Percentiles rank a stretch among this genome's conserved stretches.
Evolutionary conservation across 1,140 invertebrate genomes (phyloP).

Genomic region (Coenobita brevimanus): DNA sequence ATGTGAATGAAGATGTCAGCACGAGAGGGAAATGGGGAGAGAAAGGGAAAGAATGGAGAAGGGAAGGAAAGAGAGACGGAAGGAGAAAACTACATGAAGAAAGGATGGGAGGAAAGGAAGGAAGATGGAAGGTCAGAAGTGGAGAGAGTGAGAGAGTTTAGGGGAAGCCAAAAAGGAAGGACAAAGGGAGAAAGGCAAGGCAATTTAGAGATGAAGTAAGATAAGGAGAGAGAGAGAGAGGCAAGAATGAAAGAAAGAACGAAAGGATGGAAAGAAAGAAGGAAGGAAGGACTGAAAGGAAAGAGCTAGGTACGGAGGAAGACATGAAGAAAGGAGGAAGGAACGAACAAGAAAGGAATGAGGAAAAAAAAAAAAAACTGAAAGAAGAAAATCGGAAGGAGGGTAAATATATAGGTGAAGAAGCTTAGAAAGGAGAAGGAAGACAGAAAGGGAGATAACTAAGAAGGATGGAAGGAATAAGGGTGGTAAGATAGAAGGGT

Average conservation of each 20-base stretch:
- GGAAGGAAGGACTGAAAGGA: not conserved
- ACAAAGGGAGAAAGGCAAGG: not conserved
- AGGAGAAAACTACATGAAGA: not conserved
- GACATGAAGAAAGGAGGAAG: not conserved
- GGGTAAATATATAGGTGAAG: no score
- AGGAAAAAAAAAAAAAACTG: no score
- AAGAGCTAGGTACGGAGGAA: not conserved
- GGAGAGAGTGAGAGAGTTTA: not conserved
- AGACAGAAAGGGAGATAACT: not conserved
- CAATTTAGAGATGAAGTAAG: no score
- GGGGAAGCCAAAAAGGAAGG: not conserved
- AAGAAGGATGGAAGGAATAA: not conserved
- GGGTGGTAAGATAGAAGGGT: not conserved
- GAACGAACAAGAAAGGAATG: not conserved
- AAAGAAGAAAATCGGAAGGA: no score
- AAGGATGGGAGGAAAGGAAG: not conserved
- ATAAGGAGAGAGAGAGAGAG: not conserved
- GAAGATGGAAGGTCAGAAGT: no score
- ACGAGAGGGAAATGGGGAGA: not conserved
- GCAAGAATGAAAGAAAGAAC: no score
- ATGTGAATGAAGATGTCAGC: not conserved
- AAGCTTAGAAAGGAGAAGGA: not conserved
- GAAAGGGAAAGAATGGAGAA: not conserved
- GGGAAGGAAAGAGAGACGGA: no score
- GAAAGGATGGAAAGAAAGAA: not conserved